Conservation (phyloP, 2,113 vertebrate species). For the Siniperca chuatsi region DNA sequence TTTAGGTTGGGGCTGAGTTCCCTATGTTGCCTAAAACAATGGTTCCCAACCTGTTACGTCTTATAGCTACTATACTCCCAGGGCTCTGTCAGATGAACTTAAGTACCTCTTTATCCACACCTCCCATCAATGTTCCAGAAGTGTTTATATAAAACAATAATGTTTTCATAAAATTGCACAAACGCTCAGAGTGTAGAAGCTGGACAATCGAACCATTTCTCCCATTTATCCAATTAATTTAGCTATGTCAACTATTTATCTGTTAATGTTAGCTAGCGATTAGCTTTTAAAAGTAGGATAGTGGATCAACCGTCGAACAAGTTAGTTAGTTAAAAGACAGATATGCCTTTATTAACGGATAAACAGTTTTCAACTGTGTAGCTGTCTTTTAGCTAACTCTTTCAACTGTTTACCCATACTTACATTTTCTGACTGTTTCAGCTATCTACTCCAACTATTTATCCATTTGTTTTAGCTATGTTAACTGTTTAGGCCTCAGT, state of each 20-base stretch:
- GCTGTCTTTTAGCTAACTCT: neutral
- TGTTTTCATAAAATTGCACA: neutral
- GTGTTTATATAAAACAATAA: too few relatives aligned
- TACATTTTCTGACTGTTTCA: neutral
- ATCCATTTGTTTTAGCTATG: neutral
- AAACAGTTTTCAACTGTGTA: neutral
- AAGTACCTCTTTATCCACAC: too few relatives aligned
- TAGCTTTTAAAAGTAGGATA: neutral
- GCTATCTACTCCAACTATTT: neutral
- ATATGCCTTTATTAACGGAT: neutral
- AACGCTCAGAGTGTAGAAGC: neutral
- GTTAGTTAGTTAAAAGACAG: too few relatives aligned
- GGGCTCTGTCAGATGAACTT: neutral
- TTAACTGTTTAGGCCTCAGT: neutral
- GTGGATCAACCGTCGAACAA: too few relatives aligned
- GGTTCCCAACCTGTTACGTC: neutral
- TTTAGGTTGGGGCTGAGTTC: neutral
- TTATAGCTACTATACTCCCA: neutral
- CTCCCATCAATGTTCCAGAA: too few relatives aligned
- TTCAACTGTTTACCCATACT: neutral
- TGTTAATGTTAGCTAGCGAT: neutral
- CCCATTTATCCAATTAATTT: neutral
- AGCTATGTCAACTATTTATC: neutral
- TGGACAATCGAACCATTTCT: neutral
- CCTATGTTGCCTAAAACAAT: neutral